Evolutionary conservation across 2,113 vertebrate genomes (phyloP).

Genomic region (Erythrocercus mccallii): DNA sequence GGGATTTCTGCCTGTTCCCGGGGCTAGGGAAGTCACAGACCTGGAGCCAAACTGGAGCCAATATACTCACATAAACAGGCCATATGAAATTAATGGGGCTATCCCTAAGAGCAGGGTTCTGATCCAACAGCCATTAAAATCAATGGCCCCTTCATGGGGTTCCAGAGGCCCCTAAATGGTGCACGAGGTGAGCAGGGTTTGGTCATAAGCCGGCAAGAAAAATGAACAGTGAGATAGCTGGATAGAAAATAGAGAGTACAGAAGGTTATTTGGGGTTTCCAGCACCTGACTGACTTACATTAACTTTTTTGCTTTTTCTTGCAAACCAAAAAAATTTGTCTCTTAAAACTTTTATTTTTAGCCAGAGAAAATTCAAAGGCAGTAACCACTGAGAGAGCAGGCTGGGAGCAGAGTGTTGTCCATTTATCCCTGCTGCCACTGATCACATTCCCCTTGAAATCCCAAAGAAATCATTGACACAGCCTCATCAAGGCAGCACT

Average conservation of each 20-base stretch:
- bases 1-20: conserved; percentile 32
- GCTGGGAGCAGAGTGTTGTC: background rate
- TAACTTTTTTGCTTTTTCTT: background rate
- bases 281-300: background rate
- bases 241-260: background rate
- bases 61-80: background rate
- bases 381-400: background rate
- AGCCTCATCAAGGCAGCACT: background rate
- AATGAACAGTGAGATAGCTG: background rate
- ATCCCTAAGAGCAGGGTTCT: background rate
- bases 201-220: background rate
- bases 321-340: background rate
- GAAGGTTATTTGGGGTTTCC: background rate
- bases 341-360: background rate
- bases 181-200: background rate
- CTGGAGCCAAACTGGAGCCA: background rate
- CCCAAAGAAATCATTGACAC: background rate
- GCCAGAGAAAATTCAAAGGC: background rate
- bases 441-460: background rate
- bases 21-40: conserved; percentile 27
- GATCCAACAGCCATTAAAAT: background rate
- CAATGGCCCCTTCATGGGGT: background rate
- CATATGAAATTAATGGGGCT: background rate
- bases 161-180: background rate
- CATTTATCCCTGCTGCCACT: background rate